Evolutionary conservation across 2,113 vertebrate genomes (phyloP), one percentile per base, ranked within the genome.

Genomic region (Mandrillus leucophaeus): DNA sequence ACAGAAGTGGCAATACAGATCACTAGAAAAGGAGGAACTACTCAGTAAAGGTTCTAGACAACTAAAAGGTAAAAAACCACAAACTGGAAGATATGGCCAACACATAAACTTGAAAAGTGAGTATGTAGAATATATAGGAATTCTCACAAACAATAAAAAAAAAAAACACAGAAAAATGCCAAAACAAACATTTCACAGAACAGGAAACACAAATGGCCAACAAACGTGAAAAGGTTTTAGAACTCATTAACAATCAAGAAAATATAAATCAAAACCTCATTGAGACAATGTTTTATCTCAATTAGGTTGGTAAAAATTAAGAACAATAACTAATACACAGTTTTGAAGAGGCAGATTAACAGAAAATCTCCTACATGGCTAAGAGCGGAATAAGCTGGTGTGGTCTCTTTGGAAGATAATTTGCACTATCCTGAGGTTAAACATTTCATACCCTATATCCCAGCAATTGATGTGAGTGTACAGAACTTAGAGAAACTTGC

Each of bases 121-220:
- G 82, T 81, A 87, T n/a, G 78, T 5, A 95, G 25, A 91, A 78
- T 66, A 93, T 78, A 88, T 1, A 73, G 10, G 30, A 96, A 70
- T 43, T 78, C 45, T 38, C 80, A 88, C 11, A 93, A 85, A 84
- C 70, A 96, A 68, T 40, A 79, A 50, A 55, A 97, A 16, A 88
- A 6, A 55, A 97, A 18, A 88, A 7, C 40, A 75, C 0, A 93
- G 50, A 90, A 93, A 93, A 94, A 82, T 25, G 3, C 43, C 25
- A 61, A 97, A 86, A 93, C 27, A 93, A 73, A 93, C n/a, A 93
- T 83, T 64, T 83, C 52, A 93, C 12, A 75, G 22, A 91, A 68
- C 0, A 97, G 18, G 8, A 93, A 72, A 50, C 12, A 68, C 40
- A 76, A 38, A 72, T 50, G 27, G 40, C 5, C 50, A 81, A 88